Conservation (phyloP, 35 echinoderm and acorn worm species). For the Chiridota heheva region DNA sequence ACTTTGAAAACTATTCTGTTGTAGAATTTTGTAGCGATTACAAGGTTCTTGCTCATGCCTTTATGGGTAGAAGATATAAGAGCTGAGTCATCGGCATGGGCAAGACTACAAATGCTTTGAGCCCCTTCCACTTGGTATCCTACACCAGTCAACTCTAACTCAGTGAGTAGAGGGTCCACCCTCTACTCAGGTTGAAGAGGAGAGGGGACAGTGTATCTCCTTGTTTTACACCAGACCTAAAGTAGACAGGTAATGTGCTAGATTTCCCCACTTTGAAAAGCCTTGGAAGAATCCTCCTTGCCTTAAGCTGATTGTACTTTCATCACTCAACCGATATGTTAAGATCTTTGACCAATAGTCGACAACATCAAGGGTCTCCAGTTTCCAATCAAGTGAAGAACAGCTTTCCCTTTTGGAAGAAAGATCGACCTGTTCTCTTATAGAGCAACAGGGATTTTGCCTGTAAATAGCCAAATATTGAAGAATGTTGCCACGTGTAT, state of each 20-base stretch:
- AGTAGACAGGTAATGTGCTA: background rate
- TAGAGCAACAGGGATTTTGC: no score
- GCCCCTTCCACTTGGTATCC: background rate
- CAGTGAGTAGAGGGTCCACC: conserved; percentile 10
- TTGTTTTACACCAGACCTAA: background rate
- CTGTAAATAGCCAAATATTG: no score
- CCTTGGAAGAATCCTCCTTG: background rate
- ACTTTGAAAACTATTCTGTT: background rate
- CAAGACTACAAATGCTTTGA: background rate
- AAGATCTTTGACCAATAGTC: no score
- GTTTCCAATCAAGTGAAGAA: no score
- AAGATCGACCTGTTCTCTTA: no score
- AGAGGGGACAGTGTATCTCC: conserved; percentile 1
- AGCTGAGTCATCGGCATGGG: conserved; percentile 8
- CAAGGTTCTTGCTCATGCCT: background rate
- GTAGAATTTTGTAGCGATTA: background rate
- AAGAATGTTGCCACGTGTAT: no score
- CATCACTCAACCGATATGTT: no score
- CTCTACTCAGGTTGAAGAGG: conserved; percentile 13
- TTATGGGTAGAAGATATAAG: background rate
- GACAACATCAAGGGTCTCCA: no score
- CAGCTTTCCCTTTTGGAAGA: no score
- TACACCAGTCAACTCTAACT: background rate
- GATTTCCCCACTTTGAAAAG: background rate
- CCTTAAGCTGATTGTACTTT: no score